Base-by-base conservation (phyloP, 2,113 vertebrate genomes). In the Myodes glareolus region DNA sequence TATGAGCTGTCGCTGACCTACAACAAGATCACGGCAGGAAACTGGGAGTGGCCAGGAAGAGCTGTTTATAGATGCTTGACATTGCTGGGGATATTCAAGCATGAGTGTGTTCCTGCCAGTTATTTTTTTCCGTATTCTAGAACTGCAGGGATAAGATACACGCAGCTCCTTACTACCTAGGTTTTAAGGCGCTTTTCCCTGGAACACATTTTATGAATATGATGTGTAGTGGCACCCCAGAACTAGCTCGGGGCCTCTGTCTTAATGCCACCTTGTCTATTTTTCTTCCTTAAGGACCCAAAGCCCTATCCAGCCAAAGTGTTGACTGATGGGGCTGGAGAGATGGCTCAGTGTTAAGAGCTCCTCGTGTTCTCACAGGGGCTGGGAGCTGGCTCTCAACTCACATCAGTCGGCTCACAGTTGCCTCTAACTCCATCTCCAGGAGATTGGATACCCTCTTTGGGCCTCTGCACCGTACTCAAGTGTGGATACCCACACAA, bases 271-370 rank as follows among this genome's bases (percentile, higher is more conserved):
- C 58, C 7, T 80, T 85, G 55, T 78, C 47, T 81, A 88, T 88
- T 92, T 94, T 94, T 68, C 76, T 91, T 82, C 90, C 55, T 58
- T 86, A 76, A 77, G 0, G 7, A 86, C n/a, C 63, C 21, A 96
- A 91, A 93, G 61, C 31, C 42, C 42, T 80, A 95, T 75, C 67
- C 7, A 78, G 52, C 25, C n/a, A 47, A 92, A 94, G 39, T 91
- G 86, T 31, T 85, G 82, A 65, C 82, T 65, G 2, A 31, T 85
- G 58, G 58, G 61, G 14, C 61, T 45, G 61, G 25, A 82, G 58
- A 63, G 80, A 27, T 82, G 55, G 80, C 23, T 61, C 21, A 39
- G 36, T 4, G 4, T 63, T 42, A 42, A 42, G 14, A 42, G n/a
- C 58, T 31, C 27, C 45, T 42, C 14, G n/a, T 63, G 0, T 14